Evolutionary conservation across 2,797 vertebrate genomes (phyloP).

Genomic region (Karalla daura): DNA sequence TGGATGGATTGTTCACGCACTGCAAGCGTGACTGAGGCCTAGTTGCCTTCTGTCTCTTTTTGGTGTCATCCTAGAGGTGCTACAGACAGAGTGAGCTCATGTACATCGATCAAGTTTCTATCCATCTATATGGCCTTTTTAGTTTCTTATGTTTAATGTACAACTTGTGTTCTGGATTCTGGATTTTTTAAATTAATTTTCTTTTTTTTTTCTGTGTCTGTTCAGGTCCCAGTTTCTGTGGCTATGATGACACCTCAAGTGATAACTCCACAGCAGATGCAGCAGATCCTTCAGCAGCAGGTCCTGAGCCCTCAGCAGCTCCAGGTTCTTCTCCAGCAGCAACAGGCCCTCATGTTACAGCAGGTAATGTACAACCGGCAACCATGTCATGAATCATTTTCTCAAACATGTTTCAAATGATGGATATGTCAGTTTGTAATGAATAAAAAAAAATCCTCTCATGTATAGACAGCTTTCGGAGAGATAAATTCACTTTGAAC

Average conservation of each 20-base stretch:
- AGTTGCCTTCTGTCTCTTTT: conserved; percentile 34
- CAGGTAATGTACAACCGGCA: conserved; percentile 87
- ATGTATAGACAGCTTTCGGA: conserved; percentile 22
- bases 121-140: no score
- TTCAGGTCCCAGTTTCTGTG: conserved; percentile 97
- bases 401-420: conserved; percentile 3
- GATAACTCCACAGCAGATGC: conserved; percentile 99
- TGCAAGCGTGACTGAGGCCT: conserved; percentile 18
- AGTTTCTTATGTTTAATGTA: neutral
- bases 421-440: conserved; percentile 7
- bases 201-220: conserved; percentile 21
- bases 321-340: conserved; percentile 99
- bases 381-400: neutral
- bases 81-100: no score
- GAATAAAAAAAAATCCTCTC: conserved; percentile 28
- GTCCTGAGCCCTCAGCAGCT: conserved; percentile 99
- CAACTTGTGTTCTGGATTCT: neutral
- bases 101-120: no score
- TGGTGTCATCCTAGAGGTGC: conserved; percentile 50
- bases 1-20: conserved; percentile 16
- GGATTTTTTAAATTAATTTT: conserved; percentile 15
- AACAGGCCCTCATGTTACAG: conserved; percentile 99
- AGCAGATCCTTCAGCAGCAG: conserved; percentile 99
- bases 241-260: conserved; percentile 99
- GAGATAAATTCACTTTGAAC: conserved; percentile 47